A percentile compares a stretch with the other conserved stretches of the same genome.
These are phyloP conservation scores for Chlamydotis undulata DNA, from an alignment of 2,113 vertebrate genomes.

Conservation along the genomic window DNA sequence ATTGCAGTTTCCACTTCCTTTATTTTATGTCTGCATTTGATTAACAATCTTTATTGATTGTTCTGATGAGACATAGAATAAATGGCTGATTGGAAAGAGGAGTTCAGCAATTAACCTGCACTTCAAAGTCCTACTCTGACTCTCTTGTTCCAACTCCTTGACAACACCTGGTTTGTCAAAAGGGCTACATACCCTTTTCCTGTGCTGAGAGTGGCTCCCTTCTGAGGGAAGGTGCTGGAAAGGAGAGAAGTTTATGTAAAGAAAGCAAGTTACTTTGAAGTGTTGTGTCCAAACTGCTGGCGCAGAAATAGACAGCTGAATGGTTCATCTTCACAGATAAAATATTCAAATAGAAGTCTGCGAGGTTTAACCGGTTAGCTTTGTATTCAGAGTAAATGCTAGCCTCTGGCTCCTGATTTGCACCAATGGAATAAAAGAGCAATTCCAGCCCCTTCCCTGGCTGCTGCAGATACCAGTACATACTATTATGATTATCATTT, in stretches of 20 bases:
- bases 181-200: neutral
- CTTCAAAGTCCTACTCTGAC: neutral
- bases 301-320: constrained; percentile 59
- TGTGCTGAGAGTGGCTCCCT: neutral
- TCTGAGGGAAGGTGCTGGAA: neutral
- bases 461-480: constrained; percentile 55
- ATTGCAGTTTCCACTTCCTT: neutral
- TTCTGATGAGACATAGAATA: neutral
- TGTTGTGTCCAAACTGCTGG: constrained; percentile 58
- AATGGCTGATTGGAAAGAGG: neutral
- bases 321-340: neutral
- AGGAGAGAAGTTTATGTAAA: constrained; percentile 52
- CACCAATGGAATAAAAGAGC: neutral
- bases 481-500: neutral
- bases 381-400: neutral
- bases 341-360: constrained; percentile 35
- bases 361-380: neutral
- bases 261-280: constrained; percentile 8
- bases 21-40: neutral
- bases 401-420: rapidly evolving
- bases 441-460: neutral
- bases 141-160: neutral
- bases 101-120: neutral
- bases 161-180: neutral
- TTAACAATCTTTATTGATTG: neutral